These are phyloP conservation scores for Athalia rosae DNA, from an alignment of 2,888 invertebrate species.

Conservation along the genomic window DNA sequence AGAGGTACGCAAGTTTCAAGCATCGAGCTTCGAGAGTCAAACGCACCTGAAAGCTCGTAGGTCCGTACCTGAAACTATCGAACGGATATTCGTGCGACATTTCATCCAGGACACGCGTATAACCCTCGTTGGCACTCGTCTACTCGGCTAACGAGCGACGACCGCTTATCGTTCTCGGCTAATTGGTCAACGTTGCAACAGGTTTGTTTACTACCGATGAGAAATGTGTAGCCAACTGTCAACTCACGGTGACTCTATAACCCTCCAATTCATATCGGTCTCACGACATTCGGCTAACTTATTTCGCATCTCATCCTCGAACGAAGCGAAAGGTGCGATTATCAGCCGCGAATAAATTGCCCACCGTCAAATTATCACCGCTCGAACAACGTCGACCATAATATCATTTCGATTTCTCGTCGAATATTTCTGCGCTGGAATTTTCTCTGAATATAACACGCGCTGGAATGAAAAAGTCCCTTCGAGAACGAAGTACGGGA, in stretches of 20 bases:
- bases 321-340: too few species aligned
- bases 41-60: too few species aligned
- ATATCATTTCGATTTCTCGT: too few species aligned
- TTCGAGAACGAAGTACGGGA: background rate
- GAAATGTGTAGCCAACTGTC: conserved; percentile 6
- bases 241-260: background rate
- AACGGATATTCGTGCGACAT: conserved; percentile 36
- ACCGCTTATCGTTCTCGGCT: conserved; percentile 49
- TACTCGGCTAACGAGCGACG: conserved; percentile 48
- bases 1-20: conserved; percentile 26
- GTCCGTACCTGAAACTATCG: conserved; percentile 23
- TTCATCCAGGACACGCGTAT: conserved; percentile 34
- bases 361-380: too few species aligned
- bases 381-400: too few species aligned
- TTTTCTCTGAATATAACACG: too few species aligned
- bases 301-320: too few species aligned
- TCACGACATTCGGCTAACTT: too few species aligned
- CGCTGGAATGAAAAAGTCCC: too few species aligned
- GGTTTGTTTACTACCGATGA: conserved; percentile 35
- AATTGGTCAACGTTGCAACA: conserved; percentile 49
- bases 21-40: conserved; percentile 31
- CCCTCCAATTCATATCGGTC: too few species aligned
- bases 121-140: conserved; percentile 35
- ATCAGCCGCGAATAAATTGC: too few species aligned
- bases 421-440: too few species aligned